Evolutionary conservation across 2,797 vertebrate genomes (phyloP).

Genomic region (Etheostoma perlongum): DNA sequence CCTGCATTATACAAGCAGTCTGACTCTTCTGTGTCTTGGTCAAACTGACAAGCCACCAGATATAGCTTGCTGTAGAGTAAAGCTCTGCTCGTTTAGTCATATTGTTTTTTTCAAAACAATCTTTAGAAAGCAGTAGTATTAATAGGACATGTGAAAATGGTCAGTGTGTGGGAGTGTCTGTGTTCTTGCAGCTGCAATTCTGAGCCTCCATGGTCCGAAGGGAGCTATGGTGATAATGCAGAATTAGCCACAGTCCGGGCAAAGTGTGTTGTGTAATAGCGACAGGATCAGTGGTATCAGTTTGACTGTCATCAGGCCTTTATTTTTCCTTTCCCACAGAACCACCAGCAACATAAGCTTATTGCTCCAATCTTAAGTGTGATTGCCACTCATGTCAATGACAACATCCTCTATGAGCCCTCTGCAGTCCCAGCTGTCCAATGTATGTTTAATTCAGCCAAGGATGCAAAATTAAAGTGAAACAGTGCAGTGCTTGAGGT

Average conservation of each 20-base stretch:
- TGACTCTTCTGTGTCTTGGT: not conserved
- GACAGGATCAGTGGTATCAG: conserved; percentile 33
- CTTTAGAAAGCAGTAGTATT: conserved; percentile 24
- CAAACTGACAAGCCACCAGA: not conserved
- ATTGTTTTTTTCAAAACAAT: conserved; percentile 23
- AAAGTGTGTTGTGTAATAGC: conserved; percentile 18
- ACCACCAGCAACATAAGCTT: not conserved
- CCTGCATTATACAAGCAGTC: conserved; percentile 12
- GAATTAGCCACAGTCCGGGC: conserved; percentile 42
- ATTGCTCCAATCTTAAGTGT: conserved; percentile 1
- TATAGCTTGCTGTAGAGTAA: conserved; percentile 16
- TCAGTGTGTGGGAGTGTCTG: not conserved
- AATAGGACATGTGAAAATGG: conserved; percentile 17
- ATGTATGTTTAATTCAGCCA: conserved; percentile 8
- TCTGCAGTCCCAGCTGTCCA: not conserved
- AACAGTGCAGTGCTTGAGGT: not conserved
- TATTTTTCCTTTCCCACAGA: conserved; percentile 9
- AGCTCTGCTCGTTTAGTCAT: conserved; percentile 34
- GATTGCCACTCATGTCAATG: conserved; percentile 14
- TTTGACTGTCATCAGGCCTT: conserved; percentile 15
- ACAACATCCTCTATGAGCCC: not conserved
- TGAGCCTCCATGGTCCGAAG: conserved; percentile 27
- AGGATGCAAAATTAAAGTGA: conserved; percentile 55
- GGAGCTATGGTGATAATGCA: conserved; percentile 37
- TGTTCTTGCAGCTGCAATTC: conserved; percentile 18